Evolutionary conservation across 2,113 vertebrate genomes (phyloP).

Genomic region (Menura novaehollandiae): DNA sequence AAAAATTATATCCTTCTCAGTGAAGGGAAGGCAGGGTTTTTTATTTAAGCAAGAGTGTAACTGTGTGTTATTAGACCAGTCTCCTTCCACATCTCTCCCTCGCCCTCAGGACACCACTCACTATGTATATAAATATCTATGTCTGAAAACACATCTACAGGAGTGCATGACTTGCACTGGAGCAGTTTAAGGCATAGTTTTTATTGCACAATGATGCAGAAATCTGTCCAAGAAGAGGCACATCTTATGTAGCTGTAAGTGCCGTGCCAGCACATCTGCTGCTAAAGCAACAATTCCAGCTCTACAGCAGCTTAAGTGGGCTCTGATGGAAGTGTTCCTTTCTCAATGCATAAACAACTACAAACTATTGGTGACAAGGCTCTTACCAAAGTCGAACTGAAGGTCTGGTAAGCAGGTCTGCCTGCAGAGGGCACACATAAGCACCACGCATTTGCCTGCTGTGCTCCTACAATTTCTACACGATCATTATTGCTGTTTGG

Average conservation of each 20-base stretch:
- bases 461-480: not conserved
- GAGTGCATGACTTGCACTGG: not conserved
- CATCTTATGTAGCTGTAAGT: not conserved
- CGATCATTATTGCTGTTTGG: rapidly evolving
- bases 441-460: rapidly evolving
- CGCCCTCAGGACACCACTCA: rapidly evolving
- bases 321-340: not conserved
- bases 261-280: not conserved
- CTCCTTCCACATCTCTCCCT: rapidly evolving
- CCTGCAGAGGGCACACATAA: not conserved
- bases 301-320: not conserved
- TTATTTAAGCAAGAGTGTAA: not conserved
- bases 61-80: rapidly evolving
- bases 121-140: rapidly evolving
- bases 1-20: not conserved
- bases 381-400: not conserved
- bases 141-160: not conserved
- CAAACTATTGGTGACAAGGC: not conserved
- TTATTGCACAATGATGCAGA: not conserved
- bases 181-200: not conserved
- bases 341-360: not conserved
- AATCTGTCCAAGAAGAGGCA: not conserved
- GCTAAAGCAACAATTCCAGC: not conserved
- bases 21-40: not conserved
- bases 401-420: not conserved